Base-by-base conservation (phyloP, 2,888 invertebrate genomes). In the Drosophila antonietae region DNA sequence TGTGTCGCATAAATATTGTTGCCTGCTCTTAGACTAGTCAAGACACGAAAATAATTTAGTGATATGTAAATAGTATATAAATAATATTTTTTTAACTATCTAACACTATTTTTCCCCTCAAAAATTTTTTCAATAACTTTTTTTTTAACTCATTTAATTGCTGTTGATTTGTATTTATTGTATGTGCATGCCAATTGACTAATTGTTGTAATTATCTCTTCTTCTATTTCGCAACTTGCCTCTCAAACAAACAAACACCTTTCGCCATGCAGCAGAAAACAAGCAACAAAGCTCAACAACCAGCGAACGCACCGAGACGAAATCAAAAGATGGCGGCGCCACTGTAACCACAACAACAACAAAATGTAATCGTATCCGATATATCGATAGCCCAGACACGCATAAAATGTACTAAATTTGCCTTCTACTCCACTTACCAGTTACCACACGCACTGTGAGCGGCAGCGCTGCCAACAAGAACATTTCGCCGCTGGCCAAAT, bases 401-500 rank as follows among this genome's bases (percentile, higher is more conserved):
- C 12, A 39, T 15, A 53, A 55, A 20, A 28, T 31, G 14, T 53
- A 39, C 41, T 53, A 28, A 47, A 20, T 33, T 31, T 46, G 4
- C 1, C 23, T 1, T 20, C 35, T 2, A 9, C 3, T 12, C 15
- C 2, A 2, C 10, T 28, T 23, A 10, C 68, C 68, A 93, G 93
- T 93, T 85, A 93, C 92, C 83, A 93, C 92, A 75, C 91, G 91
- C 70, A 91, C 93, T 94, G 95, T 95, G 92, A 94, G 94, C 91
- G 94, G 94, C 91, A 88, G 75, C 64, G 81, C 89, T 93, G 93
- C 94, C 93, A 92, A 96, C 83, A 95, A 96, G 95, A 95, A 96
- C 83, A 95, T 96, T 91, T 97, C 97, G 89, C 97, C 97, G 78
- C 97, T 97, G 93, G 96, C 97, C 91, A 97, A 97, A 94, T 97